Base-by-base conservation (phyloP, 2,888 invertebrate species). In the Teleogryllus oceanicus region DNA sequence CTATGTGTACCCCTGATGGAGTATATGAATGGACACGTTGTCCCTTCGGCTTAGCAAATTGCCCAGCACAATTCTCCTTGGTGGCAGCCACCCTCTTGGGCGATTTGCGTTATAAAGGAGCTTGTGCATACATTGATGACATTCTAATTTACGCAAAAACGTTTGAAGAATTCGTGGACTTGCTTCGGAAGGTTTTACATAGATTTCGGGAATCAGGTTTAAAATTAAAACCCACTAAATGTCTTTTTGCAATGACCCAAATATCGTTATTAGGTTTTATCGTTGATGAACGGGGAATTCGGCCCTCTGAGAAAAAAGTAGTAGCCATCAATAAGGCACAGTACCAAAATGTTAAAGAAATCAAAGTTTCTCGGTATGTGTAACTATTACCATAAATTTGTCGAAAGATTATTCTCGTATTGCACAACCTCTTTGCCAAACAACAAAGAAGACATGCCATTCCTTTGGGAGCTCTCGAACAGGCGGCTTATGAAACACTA, bases 231-330 rank as follows among this genome's bases (percentile, higher is more conserved):
- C 76, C n/a, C 13, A 50, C 49, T 0, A 75, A 78, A 74, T 75
- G 80, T 75, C 2, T 13, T 1, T 80, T 80, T 49, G 37, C 76
- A 1, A 24, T 11, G 20, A 49, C 21, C 1, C 12, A 20, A 50
- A 74, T 78, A 21, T 16, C 18, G 12, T 78, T 74, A 20, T 13
- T 80, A n/a, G 78, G 75, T 4, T 78, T 78, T 49, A 49, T 80
- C 16, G 24, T 75, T 1, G 49, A 21, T 49, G 18, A 1, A 11
- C 10, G 12, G 1, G 80, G 78, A 4, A 49, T 80, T 16, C 21
- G 51, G 24, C 50, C 80, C 0, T 18, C 18, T 3, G 74, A 49
- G 16, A 50, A 50, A 11, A 78, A 78, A n/a, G 16, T 78, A 13
- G 49, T 50, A 49, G 78, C 78, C 13, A 75, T 80, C 20, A 4